Evolutionary conservation across 2,797 vertebrate species (phyloP).

Genomic region (Todus mexicanus): DNA sequence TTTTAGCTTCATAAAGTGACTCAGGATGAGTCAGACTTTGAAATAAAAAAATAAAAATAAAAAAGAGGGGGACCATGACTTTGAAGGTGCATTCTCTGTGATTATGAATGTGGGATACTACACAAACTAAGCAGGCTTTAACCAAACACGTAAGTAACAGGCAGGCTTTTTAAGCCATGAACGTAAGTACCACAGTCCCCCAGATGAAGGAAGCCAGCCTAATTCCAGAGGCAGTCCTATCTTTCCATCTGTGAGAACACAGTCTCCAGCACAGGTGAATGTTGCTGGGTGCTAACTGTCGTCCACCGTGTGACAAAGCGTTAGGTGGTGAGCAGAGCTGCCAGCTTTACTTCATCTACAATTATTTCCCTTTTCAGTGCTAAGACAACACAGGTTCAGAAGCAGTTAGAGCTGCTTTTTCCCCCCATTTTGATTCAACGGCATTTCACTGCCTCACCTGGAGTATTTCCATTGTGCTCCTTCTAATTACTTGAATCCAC

Average conservation of each 20-base stretch:
- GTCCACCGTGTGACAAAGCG: background rate
- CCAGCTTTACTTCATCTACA: background rate
- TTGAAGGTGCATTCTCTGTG: background rate
- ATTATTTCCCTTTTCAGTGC: background rate
- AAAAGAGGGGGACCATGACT: background rate
- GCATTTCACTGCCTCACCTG: background rate
- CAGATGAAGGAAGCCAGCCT: background rate
- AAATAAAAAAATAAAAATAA: background rate
- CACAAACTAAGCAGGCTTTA: background rate
- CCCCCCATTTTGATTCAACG: background rate
- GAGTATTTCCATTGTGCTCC: background rate
- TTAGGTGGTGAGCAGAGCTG: background rate
- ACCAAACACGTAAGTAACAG: background rate
- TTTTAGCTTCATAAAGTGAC: conserved; percentile 1
- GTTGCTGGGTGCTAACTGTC: background rate
- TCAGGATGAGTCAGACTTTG: background rate
- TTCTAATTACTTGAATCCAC: background rate
- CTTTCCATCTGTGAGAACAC: background rate
- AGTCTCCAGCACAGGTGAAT: background rate
- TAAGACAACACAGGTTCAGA: background rate
- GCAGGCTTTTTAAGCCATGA: no score
- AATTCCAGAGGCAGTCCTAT: background rate
- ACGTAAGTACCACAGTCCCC: no score
- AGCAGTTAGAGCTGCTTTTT: background rate
- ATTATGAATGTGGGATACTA: background rate